Percentiles rank a stretch among this genome's conserved stretches.
These are phyloP conservation scores for Chrysolina oricalcia DNA, from an alignment of 2,888 invertebrate genomes.

Conservation along the genomic window DNA sequence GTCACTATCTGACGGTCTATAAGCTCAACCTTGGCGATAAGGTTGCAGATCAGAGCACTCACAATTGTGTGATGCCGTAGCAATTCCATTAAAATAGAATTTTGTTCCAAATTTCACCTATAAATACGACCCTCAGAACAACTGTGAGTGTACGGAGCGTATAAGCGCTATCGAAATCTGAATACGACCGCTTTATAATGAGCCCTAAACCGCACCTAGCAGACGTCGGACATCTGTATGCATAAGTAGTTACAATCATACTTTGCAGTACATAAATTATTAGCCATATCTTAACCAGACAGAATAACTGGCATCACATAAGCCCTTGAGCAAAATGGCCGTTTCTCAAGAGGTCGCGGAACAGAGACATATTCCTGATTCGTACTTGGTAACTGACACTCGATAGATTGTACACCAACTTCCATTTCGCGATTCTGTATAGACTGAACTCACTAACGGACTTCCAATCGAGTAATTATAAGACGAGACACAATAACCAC, in stretches of 20 bases:
- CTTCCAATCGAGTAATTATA: slow-evolving; percentile 36
- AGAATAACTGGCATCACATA: not conserved
- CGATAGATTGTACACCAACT: slow-evolving; percentile 31
- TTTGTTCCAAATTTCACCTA: too few relatives aligned
- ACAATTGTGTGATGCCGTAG: too few relatives aligned
- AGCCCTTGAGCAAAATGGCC: slow-evolving; percentile 5
- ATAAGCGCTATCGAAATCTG: not conserved
- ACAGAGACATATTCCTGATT: slow-evolving; percentile 21
- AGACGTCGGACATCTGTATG: not conserved
- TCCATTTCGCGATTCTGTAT: slow-evolving; percentile 11
- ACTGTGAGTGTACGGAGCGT: too few relatives aligned
- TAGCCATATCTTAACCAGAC: slow-evolving; percentile 6
- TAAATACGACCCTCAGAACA: too few relatives aligned
- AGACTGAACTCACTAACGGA: slow-evolving; percentile 28
- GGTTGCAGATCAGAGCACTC: too few relatives aligned
- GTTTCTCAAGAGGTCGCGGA: slow-evolving; percentile 17
- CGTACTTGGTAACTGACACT: slow-evolving; percentile 14
- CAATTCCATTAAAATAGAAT: too few relatives aligned
- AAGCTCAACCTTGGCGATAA: too few relatives aligned
- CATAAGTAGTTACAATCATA: slow-evolving; percentile 7
- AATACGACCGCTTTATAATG: not conserved
- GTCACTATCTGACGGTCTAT: too few relatives aligned
- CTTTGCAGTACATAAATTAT: slow-evolving; percentile 23
- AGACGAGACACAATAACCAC: slow-evolving; percentile 33
- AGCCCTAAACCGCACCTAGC: not conserved